phyloP scores from a whole-genome alignment of 2,113 vertebrate species.

The Rhadina sibilatrix region DNA sequence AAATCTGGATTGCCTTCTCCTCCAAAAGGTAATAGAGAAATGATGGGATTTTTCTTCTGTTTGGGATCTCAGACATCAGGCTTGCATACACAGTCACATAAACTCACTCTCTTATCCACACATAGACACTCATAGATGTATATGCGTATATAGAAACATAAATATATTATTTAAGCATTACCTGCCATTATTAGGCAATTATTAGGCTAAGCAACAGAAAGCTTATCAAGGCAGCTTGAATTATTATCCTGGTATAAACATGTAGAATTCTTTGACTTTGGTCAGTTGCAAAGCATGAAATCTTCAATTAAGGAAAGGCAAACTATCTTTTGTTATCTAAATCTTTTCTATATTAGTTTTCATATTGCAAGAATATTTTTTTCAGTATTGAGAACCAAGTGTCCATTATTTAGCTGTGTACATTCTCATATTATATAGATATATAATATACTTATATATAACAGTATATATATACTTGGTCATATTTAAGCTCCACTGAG shows the following conservation, averaged over 20 bases:
- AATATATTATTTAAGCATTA: neutral
- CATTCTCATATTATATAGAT: neutral
- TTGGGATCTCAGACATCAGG: neutral
- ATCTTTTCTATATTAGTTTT: neutral
- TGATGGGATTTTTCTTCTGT: neutral
- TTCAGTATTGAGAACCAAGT: neutral
- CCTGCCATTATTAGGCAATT: neutral
- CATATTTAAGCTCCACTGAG: neutral
- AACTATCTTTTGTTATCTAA: neutral
- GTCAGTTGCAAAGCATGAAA: neutral
- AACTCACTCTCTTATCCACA: neutral
- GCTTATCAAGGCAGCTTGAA: neutral
- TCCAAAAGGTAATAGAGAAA: neutral
- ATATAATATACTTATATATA: too few relatives aligned
- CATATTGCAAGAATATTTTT: neutral
- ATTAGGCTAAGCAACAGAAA: neutral
- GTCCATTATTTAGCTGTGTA: neutral
- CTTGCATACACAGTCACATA: neutral
- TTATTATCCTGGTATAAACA: neutral
- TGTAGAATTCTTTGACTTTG: neutral
- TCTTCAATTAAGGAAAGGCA: neutral
- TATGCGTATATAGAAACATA: fast-evolving
- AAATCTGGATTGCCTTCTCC: neutral
- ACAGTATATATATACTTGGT: neutral
- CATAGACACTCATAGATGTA: fast-evolving